A percentile compares a stretch with the other conserved stretches of the same genome.
These are phyloP conservation scores for Callyntrura guangdongensis DNA, from an alignment of 2,888 invertebrate genomes.

Conservation along the genomic window DNA sequence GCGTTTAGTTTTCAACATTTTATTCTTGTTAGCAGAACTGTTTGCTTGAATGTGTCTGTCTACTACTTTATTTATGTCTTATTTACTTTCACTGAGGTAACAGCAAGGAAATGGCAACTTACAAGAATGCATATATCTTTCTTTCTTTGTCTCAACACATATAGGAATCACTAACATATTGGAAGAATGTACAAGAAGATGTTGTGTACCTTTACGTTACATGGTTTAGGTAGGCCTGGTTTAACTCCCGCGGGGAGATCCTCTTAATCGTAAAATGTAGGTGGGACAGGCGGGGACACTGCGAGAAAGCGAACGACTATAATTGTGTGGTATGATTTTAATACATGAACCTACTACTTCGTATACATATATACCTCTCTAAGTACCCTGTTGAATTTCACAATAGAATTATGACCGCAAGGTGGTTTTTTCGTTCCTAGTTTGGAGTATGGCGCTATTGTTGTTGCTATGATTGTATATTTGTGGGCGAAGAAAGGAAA, in stretches of 20 bases:
- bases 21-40: neutral
- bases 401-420: neutral
- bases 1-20: neutral
- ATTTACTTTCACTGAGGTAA: conserved; percentile 9
- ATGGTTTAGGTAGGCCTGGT: neutral
- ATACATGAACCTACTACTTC: neutral
- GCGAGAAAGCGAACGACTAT: neutral
- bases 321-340: neutral
- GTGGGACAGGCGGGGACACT: conserved; percentile 17
- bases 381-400: conserved; percentile 48
- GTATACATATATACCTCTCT: neutral
- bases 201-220: neutral
- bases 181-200: too few species aligned
- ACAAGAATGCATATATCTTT: neutral
- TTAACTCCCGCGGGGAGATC: conserved; percentile 1
- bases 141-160: too few species aligned
- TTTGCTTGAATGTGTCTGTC: conserved; percentile 12
- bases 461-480: neutral
- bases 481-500: conserved; percentile 8
- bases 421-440: neutral
- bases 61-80: neutral
- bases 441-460: neutral
- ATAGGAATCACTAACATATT: too few species aligned
- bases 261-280: conserved; percentile 44
- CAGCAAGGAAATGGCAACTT: neutral